A percentile compares a stretch with the other conserved stretches of the same genome.
These are phyloP conservation scores for Agrochola litura DNA, from an alignment of 2,888 invertebrate species.

Conservation along the genomic window DNA sequence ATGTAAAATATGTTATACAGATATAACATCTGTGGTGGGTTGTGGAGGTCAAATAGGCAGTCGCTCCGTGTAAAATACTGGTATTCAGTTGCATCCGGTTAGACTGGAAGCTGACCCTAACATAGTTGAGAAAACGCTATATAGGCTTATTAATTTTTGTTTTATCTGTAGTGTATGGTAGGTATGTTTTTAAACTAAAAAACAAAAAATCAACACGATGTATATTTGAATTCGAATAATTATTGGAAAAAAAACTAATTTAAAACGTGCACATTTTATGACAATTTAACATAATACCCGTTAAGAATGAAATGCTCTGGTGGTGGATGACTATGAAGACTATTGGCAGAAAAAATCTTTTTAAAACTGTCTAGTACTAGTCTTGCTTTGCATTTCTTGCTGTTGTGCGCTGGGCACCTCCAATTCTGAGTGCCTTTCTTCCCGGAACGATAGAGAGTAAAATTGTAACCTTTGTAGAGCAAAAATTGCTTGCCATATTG, in stretches of 20 bases:
- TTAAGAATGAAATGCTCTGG: conserved; percentile 34
- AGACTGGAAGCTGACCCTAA: not conserved
- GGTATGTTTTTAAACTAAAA: not conserved
- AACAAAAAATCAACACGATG: not conserved
- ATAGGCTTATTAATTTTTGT: not conserved
- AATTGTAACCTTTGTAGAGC: conserved; percentile 32
- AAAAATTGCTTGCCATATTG: conserved; percentile 14
- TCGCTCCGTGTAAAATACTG: too few species aligned
- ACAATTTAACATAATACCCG: conserved; percentile 34
- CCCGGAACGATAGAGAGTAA: not conserved
- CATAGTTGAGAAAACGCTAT: not conserved
- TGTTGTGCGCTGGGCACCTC: conserved; percentile 41
- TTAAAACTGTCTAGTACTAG: conserved; percentile 16
- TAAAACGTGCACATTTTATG: not conserved
- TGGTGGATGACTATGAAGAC: conserved; percentile 29
- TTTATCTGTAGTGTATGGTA: not conserved
- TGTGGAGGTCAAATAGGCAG: too few species aligned
- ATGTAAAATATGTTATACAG: too few species aligned
- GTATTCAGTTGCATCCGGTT: too few species aligned
- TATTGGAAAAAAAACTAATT: not conserved
- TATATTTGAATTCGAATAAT: not conserved
- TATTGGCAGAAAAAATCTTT: conserved; percentile 9
- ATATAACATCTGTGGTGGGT: not conserved
- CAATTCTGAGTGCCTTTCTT: conserved; percentile 27
- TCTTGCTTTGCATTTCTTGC: conserved; percentile 40